Evolutionary conservation across 2,888 invertebrate genomes (phyloP).

Genomic region (Ceramica pisi): DNA sequence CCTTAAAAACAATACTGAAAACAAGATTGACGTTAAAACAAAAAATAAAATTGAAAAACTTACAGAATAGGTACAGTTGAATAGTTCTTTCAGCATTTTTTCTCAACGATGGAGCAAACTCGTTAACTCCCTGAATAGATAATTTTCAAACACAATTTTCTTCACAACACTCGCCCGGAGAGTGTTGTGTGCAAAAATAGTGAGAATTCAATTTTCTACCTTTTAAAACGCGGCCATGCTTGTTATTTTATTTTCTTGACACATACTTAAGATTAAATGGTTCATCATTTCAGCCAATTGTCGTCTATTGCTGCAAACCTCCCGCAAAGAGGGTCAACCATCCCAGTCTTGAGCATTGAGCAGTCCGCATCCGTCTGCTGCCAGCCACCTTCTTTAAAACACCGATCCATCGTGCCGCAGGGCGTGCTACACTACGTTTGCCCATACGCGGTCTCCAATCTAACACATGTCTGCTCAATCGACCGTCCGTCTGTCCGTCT

Average conservation of each 20-base stretch:
- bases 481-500: too few species aligned
- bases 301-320: too few species aligned
- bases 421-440: too few species aligned
- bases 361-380: too few species aligned
- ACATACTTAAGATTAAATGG: neutral
- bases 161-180: conserved; percentile 23
- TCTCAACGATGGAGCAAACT: conserved; percentile 42
- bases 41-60: conserved; percentile 2
- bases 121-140: conserved; percentile 58
- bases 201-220: conserved; percentile 41
- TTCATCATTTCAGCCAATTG: too few species aligned
- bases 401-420: too few species aligned
- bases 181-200: conserved; percentile 23
- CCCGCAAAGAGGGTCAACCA: too few species aligned
- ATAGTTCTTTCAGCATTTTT: conserved; percentile 40
- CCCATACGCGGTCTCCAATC: too few species aligned
- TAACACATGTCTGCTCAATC: too few species aligned
- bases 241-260: conserved; percentile 3
- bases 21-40: neutral
- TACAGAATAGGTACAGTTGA: conserved; percentile 17
- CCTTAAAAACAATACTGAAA: neutral
- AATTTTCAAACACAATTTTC: conserved; percentile 56
- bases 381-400: too few species aligned
- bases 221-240: neutral
- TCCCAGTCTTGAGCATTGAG: too few species aligned